Evolutionary conservation across 1,140 invertebrate genomes (phyloP).

Genomic region (Pseudomyrmex flavicornis): DNA sequence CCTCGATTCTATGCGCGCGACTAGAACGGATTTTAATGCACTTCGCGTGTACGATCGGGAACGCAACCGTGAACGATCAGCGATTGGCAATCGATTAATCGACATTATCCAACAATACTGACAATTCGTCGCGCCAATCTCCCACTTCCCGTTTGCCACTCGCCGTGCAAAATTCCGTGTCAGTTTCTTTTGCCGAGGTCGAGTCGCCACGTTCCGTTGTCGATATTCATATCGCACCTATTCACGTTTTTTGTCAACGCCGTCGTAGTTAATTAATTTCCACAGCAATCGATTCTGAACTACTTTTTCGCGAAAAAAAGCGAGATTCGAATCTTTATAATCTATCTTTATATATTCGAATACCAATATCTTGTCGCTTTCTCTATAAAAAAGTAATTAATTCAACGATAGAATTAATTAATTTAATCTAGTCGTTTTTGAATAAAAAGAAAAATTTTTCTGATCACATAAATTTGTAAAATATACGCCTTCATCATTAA

Average conservation of each 20-base stretch:
- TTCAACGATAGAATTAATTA: not conserved
- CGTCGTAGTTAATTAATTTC: constrained; percentile 10
- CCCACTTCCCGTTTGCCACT: constrained; percentile 62
- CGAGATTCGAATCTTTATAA: not conserved
- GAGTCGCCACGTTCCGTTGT: constrained; percentile 45
- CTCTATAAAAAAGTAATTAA: constrained; percentile 1
- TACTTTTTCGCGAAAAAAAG: not conserved
- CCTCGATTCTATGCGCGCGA: not conserved
- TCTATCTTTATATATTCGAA: not conserved
- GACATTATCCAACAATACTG: constrained; percentile 62
- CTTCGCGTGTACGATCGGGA: constrained; percentile 9
- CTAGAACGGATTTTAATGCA: constrained; percentile 42
- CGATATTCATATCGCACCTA: not conserved
- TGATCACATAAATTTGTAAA: constrained; percentile 31
- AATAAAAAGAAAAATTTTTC: not conserved
- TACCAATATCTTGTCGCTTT: constrained; percentile 1
- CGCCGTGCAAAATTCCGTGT: constrained; percentile 46
- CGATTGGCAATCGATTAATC: constrained; percentile 68
- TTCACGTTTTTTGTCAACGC: constrained; percentile 28
- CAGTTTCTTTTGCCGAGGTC: constrained; percentile 20
- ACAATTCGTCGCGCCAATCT: constrained; percentile 68
- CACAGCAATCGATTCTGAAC: not conserved
- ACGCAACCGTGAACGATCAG: constrained; percentile 46
- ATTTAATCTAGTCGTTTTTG: not conserved
- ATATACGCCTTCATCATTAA: constrained; percentile 32